Evolutionary conservation across 1,140 invertebrate genomes (phyloP).

Genomic region (Gonioctena quinquepunctata): DNA sequence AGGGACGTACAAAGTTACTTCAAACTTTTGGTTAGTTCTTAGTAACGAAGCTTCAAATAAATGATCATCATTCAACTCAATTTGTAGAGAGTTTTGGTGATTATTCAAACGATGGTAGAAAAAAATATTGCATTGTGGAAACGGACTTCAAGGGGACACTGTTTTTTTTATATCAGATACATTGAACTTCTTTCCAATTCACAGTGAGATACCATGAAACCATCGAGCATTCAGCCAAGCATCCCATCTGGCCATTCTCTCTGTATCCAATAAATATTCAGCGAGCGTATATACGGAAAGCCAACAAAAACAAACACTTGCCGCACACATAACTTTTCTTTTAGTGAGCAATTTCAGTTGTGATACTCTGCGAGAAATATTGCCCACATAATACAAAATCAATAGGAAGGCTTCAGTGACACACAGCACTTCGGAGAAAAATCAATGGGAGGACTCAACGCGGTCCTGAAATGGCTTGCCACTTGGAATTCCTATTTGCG

Average conservation of each 20-base stretch:
- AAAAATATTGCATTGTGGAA: no score
- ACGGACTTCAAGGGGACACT: no score
- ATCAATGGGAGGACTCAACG: slow-evolving; percentile 1
- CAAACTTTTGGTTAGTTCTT: no score
- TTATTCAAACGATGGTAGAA: no score
- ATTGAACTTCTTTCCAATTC: no score
- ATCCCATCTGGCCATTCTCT: neutral
- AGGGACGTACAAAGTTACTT: no score
- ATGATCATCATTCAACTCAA: no score
- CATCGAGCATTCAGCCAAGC: neutral
- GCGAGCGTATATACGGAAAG: neutral
- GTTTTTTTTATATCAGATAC: no score
- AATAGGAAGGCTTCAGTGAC: neutral
- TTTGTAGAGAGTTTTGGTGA: no score
- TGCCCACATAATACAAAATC: slow-evolving; percentile 1
- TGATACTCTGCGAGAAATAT: neutral
- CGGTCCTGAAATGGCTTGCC: neutral
- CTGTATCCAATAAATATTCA: neutral
- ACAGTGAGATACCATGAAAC: neutral
- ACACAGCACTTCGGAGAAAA: neutral
- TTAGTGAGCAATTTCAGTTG: neutral
- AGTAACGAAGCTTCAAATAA: no score
- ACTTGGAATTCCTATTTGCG: neutral
- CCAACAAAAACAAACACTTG: neutral
- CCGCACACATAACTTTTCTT: neutral